Percentiles rank a stretch among this genome's conserved stretches.
These are phyloP conservation scores for Typhlichthys eigenmanni DNA, from an alignment of 2,797 vertebrate genomes.

Conservation along the genomic window DNA sequence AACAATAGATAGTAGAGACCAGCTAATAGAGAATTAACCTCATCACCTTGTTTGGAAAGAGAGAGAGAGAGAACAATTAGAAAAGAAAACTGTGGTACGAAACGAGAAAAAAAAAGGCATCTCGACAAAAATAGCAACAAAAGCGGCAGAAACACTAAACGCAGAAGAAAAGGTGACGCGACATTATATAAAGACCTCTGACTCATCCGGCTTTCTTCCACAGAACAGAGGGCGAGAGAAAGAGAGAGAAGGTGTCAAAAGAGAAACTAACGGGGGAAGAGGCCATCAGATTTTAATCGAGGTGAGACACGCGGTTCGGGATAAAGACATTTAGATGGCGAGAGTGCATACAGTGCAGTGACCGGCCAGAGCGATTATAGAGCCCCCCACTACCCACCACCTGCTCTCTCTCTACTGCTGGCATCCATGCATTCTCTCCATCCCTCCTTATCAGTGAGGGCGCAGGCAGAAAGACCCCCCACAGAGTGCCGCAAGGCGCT, in stretches of 20 bases:
- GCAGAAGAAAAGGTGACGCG: not conserved
- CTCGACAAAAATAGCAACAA: too few species aligned
- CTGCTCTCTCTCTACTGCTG: constrained; percentile 17
- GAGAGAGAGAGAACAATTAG: not conserved
- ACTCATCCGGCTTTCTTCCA: constrained; percentile 1
- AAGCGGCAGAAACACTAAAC: not conserved
- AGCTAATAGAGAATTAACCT: not conserved
- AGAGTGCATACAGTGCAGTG: not conserved
- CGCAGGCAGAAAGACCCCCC: constrained; percentile 61
- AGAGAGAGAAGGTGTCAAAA: not conserved
- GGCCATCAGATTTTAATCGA: not conserved
- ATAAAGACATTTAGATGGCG: not conserved
- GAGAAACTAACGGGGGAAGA: not conserved
- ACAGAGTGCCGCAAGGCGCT: constrained; percentile 58
- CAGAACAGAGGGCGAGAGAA: not conserved
- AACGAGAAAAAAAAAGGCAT: not conserved
- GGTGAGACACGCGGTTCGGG: not conserved
- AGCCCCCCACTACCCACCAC: not conserved
- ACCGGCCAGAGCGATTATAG: constrained; percentile 9
- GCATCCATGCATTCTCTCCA: constrained; percentile 33
- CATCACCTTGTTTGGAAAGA: constrained; percentile 2
- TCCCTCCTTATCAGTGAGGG: constrained; percentile 66
- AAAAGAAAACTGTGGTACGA: too few species aligned
- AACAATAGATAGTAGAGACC: constrained; percentile 14
- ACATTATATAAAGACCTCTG: not conserved